A percentile compares a stretch with the other conserved stretches of the same genome.
phyloP scores from a whole-genome alignment of 2,888 invertebrate genomes.

The Cantharis lateralis region DNA sequence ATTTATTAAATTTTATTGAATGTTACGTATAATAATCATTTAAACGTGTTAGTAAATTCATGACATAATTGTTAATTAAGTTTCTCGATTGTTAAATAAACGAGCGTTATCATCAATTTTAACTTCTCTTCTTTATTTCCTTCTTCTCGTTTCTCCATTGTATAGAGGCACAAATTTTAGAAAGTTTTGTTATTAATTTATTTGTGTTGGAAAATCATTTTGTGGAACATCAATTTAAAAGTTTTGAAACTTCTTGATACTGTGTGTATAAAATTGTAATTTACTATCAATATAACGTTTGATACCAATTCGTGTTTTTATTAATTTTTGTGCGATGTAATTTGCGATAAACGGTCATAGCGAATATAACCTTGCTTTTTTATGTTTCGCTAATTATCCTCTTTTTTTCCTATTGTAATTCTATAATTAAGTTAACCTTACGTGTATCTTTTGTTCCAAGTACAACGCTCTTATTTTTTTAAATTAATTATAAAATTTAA shows the following conservation, averaged over 20 bases:
- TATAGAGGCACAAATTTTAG: neutral
- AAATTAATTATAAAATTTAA: neutral
- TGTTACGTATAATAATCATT: neutral
- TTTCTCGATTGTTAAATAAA: conserved; percentile 4
- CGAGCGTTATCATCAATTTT: conserved; percentile 4
- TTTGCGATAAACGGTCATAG: neutral
- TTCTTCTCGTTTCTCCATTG: neutral
- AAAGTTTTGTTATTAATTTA: conserved; percentile 1
- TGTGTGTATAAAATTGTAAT: neutral
- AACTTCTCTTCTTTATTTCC: conserved; percentile 2
- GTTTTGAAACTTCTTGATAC: neutral
- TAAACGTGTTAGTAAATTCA: neutral
- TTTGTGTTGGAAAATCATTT: neutral
- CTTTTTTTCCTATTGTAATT: neutral
- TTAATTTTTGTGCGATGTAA: neutral
- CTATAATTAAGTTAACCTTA: neutral
- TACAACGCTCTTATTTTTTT: neutral
- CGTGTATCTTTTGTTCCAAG: neutral
- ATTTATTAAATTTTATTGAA: neutral
- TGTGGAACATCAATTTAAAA: neutral
- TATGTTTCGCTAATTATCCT: neutral
- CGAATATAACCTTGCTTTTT: neutral
- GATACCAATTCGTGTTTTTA: neutral
- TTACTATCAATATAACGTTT: neutral
- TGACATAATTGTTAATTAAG: conserved; percentile 1